phyloP scores from a whole-genome alignment of 2,113 vertebrate genomes.

The Alaudala cheleensis region DNA sequence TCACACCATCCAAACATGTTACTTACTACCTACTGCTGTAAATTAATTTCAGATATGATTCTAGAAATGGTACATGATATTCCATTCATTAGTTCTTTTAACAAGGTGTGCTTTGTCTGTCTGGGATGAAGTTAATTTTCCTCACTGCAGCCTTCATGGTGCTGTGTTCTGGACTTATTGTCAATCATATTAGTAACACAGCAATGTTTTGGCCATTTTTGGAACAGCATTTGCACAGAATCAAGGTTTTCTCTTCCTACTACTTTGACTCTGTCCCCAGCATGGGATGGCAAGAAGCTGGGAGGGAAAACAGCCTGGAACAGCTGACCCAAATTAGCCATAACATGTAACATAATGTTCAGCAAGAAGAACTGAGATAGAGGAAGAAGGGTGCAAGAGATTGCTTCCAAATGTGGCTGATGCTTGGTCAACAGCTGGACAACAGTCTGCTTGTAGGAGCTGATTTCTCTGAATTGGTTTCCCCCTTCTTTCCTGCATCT shows the following conservation, averaged over 20 bases:
- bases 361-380: background rate
- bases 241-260: background rate
- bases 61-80: background rate
- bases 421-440: background rate
- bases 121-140: background rate
- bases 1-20: background rate
- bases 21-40: background rate
- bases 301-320: background rate
- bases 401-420: fast-evolving
- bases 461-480: background rate
- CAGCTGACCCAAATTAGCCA: background rate
- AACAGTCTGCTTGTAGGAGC: background rate
- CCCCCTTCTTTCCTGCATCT: background rate
- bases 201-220: background rate
- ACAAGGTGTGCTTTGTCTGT: background rate
- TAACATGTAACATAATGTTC: background rate
- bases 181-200: background rate
- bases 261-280: background rate
- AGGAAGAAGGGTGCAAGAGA: background rate
- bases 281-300: background rate
- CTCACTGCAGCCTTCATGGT: background rate
- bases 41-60: background rate
- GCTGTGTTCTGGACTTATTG: background rate
- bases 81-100: background rate
- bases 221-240: background rate